phyloP scores from a whole-genome alignment of 2,113 vertebrate species.

The Xenopus tropicalis region UCB_Xtro_10.0 CM004443.2:210207001-210207500 shows the following conservation, averaged over 20 bases:
- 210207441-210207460: conserved; percentile 19
- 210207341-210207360: not conserved
- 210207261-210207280: not conserved
- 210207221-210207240: not conserved
- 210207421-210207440: conserved; percentile 10
- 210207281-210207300: not conserved
- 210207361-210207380: not conserved
- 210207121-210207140: too few relatives aligned
- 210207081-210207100: too few relatives aligned
- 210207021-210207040: too few relatives aligned
- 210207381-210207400: conserved; percentile 4
- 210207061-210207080: too few relatives aligned
- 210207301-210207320: conserved; percentile 18
- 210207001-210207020: too few relatives aligned
- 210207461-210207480: conserved; percentile 18
- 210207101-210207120: too few relatives aligned
- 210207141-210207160: too few relatives aligned
- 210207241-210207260: not conserved
- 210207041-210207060: too few relatives aligned
- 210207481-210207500: conserved; percentile 42
- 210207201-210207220: too few relatives aligned
- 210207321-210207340: conserved; percentile 27
- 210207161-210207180: too few relatives aligned
- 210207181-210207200: too few relatives aligned
- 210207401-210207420: conserved; percentile 15